phyloP scores from a whole-genome alignment of 2,797 vertebrate species.

The Microctenopoma lineatum region DNA sequence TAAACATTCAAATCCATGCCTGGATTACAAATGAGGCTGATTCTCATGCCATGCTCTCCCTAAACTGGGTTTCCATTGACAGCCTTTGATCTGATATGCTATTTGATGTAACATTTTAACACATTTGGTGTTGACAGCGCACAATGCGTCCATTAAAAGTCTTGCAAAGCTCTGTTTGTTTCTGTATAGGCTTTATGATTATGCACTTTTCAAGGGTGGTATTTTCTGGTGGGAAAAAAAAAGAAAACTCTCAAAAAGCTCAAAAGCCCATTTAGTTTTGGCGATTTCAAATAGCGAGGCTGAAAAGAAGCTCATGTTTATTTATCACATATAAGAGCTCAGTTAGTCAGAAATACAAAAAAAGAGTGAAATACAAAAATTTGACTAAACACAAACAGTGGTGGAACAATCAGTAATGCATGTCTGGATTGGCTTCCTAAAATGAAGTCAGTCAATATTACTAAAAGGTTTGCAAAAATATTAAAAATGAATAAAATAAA shows the following conservation, averaged over 20 bases:
- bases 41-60: conserved; percentile 29
- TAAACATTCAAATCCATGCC: conserved; percentile 73
- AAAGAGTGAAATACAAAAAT: conserved; percentile 29
- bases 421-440: conserved; percentile 16
- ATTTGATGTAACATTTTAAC: conserved; percentile 18
- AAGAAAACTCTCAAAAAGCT: conserved; percentile 43
- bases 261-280: conserved; percentile 41
- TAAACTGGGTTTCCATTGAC: conserved; percentile 27
- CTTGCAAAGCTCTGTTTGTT: background rate
- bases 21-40: conserved; percentile 67
- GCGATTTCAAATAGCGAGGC: conserved; percentile 37
- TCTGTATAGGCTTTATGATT: background rate
- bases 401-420: conserved; percentile 15
- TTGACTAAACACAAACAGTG: conserved; percentile 18
- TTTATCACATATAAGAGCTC: conserved; percentile 54
- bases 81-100: conserved; percentile 30
- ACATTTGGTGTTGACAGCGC: background rate
- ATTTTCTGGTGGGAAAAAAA: conserved; percentile 18
- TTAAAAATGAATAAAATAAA: background rate
- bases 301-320: conserved; percentile 69
- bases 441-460: conserved; percentile 35
- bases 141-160: conserved; percentile 1
- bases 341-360: conserved; percentile 28
- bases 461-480: conserved; percentile 32
- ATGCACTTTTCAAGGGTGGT: conserved; percentile 10